Evolutionary conservation across 1,140 invertebrate genomes (phyloP).

Genomic region (Melanaphis sacchari): DNA sequence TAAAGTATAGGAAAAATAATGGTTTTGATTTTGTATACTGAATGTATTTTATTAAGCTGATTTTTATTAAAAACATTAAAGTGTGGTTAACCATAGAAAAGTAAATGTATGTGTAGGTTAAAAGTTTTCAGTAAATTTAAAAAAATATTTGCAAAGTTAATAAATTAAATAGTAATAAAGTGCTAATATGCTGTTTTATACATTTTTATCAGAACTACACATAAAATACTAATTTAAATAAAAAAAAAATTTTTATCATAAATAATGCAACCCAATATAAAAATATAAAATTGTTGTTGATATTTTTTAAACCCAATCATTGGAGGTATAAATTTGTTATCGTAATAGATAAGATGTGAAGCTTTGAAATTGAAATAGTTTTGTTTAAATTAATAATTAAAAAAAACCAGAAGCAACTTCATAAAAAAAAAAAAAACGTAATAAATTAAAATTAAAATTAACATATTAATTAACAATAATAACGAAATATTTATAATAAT

Average conservation of each 20-base stretch:
- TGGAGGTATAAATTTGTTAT: not conserved
- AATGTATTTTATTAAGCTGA: not conserved
- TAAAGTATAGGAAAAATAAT: not conserved
- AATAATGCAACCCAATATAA: not conserved
- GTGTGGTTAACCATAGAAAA: not conserved
- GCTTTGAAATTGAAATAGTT: not conserved
- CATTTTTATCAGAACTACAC: not conserved
- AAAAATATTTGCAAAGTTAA: not conserved
- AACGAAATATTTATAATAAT: not conserved
- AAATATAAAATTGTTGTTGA: not conserved
- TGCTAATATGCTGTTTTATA: not conserved
- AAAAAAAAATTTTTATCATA: not conserved
- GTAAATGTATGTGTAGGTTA: not conserved
- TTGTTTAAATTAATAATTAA: not conserved
- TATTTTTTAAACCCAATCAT: not conserved
- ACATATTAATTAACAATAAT: not conserved
- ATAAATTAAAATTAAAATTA: not conserved
- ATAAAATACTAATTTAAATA: constrained; percentile 7
- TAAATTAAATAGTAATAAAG: constrained; percentile 10
- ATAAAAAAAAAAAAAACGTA: not conserved
- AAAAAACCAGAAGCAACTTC: not conserved
- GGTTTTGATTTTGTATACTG: not conserved
- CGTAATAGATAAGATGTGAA: not conserved
- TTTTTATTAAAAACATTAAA: not conserved
- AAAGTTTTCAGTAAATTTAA: not conserved